A percentile compares a stretch with the other conserved stretches of the same genome.
phyloP scores from a whole-genome alignment of 2,797 vertebrate species.

The Eptatretus atami region DNA sequence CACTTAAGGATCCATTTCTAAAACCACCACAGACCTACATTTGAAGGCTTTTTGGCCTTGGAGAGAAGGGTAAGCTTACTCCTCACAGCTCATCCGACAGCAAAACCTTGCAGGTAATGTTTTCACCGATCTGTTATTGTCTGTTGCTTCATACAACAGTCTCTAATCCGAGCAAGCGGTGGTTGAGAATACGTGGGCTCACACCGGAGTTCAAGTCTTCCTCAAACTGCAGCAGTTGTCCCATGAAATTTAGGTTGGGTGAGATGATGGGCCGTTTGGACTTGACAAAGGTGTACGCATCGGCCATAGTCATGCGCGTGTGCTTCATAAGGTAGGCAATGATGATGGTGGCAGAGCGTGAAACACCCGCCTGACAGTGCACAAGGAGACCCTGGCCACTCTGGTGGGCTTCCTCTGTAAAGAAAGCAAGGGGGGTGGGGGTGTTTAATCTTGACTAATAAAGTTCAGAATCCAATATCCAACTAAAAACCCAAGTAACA shows the following conservation, averaged over 20 bases:
- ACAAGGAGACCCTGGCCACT: constrained; percentile 33
- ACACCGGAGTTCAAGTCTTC: constrained; percentile 42
- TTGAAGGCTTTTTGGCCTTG: too few species aligned
- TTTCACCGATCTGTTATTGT: too few species aligned
- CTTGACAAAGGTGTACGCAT: constrained; percentile 46
- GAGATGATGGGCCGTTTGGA: constrained; percentile 38
- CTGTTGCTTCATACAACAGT: constrained; percentile 21
- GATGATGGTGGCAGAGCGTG: constrained; percentile 42
- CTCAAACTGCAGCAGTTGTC: constrained; percentile 46
- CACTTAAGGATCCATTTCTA: too few species aligned
- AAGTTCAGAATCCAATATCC: too few species aligned
- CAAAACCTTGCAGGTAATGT: too few species aligned
- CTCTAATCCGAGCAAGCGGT: constrained; percentile 37
- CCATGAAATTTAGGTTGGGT: constrained; percentile 59
- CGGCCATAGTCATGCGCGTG: constrained; percentile 55
- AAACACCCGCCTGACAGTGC: constrained; percentile 51
- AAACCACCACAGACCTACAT: too few species aligned
- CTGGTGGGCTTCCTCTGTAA: constrained; percentile 43
- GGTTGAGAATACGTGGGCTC: constrained; percentile 41
- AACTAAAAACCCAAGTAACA: too few species aligned
- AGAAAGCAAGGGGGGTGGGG: too few species aligned
- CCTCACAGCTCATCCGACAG: too few species aligned
- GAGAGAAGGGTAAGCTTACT: too few species aligned
- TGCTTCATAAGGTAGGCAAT: constrained; percentile 65
- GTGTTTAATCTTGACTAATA: too few species aligned